Evolutionary conservation across 92 coral and sea anemone species (phyloP), one percentile per base, ranked within the genome.

Genomic region (Metridium senile): DNA sequence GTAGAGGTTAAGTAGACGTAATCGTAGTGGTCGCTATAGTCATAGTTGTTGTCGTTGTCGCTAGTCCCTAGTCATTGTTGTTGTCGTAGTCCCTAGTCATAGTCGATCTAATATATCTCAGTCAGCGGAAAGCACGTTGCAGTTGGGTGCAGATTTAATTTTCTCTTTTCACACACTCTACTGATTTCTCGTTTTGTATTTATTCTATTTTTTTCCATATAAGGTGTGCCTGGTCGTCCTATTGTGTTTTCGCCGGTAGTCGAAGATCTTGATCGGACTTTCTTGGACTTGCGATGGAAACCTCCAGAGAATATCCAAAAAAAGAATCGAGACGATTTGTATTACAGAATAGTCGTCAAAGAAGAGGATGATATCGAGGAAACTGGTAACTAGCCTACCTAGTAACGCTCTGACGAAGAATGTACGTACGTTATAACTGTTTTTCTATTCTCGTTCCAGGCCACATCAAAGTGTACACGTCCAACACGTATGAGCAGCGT

Each of bases 261-360:
- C 25, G 0, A 17, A 0, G 29, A 29, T 29, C 76, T 79, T 11
- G 84, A 79, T 59, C 75, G 84, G 26, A 79, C 72, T 13, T 79
- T 69, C n/a, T 52, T 79, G 17, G 84, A 69, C 76, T 26, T 79
- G 52, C 46, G 84, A 57, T 79, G 84, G 84, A 69, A 26, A 13
- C 17, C 22, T 11, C 84, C 84, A 1, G 63, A 28, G n/a, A 79
- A 79, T n/a, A 69, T 26, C 2, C 16, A 0, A 4, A 30, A 70
- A n/a, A 11, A 13, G 6, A 69, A 54, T 2, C 20, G 4, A 10
- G 3, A 33, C 0, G 62, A 23, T 0, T 9, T 79, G 23, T 70
- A 27, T 47, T 79, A 79, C 31, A 32, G 17, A 52, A 57, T 70
- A 31, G 32, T 57, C 21, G 76, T 79, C 16, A 79, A 47, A 62